A percentile compares a stretch with the other conserved stretches of the same genome.
These are phyloP conservation scores for Callopanchax toddi DNA, from an alignment of 2,113 vertebrate genomes.

Conservation along the genomic window DNA sequence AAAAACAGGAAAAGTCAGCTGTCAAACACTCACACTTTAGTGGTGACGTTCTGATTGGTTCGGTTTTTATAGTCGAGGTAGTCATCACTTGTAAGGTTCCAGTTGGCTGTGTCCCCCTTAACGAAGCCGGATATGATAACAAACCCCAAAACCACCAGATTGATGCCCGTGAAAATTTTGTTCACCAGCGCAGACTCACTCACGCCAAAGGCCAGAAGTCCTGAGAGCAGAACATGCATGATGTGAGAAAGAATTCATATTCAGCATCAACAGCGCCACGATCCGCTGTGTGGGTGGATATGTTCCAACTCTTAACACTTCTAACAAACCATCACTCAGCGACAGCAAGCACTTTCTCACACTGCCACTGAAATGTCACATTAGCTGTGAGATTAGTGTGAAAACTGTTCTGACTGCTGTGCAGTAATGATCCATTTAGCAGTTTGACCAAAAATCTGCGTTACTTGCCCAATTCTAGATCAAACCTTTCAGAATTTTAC, in stretches of 20 bases:
- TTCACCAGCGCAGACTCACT: slow-evolving; percentile 93
- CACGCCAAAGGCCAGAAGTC: slow-evolving; percentile 90
- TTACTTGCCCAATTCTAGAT: not conserved
- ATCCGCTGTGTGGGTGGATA: slow-evolving; percentile 51
- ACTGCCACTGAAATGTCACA: slow-evolving; percentile 22
- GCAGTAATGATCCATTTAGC: slow-evolving; percentile 5
- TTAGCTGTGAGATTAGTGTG: slow-evolving; percentile 28
- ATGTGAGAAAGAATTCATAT: slow-evolving; percentile 14
- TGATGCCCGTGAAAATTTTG: slow-evolving; percentile 93
- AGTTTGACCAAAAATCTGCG: not conserved
- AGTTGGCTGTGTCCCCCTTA: slow-evolving; percentile 88
- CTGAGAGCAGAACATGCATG: slow-evolving; percentile 67
- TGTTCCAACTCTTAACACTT: slow-evolving; percentile 23
- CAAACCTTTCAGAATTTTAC: not conserved
- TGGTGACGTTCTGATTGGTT: slow-evolving; percentile 51
- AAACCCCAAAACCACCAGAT: slow-evolving; percentile 91
- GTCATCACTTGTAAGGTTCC: slow-evolving; percentile 82
- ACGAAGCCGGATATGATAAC: slow-evolving; percentile 90
- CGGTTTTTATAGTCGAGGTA: slow-evolving; percentile 55
- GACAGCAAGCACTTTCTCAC: slow-evolving; percentile 32
- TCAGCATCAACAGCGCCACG: slow-evolving; percentile 26
- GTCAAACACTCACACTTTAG: slow-evolving; percentile 30
- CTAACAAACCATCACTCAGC: slow-evolving; percentile 33
- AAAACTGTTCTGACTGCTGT: slow-evolving; percentile 29
- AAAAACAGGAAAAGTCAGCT: not conserved